Base-by-base conservation (phyloP, 1,140 invertebrate genomes). In the Cataglyphis hispanica region DNA sequence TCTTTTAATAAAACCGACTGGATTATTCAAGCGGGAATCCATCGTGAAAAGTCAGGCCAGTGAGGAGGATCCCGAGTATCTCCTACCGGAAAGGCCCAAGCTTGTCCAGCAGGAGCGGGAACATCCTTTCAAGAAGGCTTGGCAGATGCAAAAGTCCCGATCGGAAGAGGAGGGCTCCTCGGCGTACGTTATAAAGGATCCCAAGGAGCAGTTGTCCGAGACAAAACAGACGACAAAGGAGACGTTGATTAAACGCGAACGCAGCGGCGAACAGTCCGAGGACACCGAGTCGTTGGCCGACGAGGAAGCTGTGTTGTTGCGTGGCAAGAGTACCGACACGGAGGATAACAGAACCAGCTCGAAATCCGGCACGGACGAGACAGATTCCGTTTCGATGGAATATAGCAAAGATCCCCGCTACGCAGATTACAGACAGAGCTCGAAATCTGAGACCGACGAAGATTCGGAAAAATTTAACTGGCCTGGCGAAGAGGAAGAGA, bases 11-110 rank as follows among this genome's bases (percentile, higher is more conserved):
- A 91, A 77, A 66, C 84, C 85, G 37, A 58, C 81, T 0, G 94
- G 94, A 27, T 81, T 95, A 13, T 94, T 93, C 27, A 95, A 95
- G 77, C 87, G 94, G 50, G 94, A 95, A 60, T 95, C 94, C 0
- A 95, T 95, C 13, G 85, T 95, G 1, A 95, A 94, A 86, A 95
- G 94, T 78, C 94, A 95, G 87, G 94, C 94, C 0, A 95, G 94
- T 67, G 94, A 95, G 78, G 94, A 95, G 63, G 94, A 95, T 86
- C 94, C 94, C 0, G 94, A 95, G 80, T 95, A 94, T 67, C 86
- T 95, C 1, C 66, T 95, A 1, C 94, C 94, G 4, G 94, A 95
- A 72, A 91, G 94, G 43, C 94, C 94, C 0, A 95, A 95, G 50
- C 66, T 95, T 0, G 91, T 95, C 25, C 94, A 95, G 70, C 94